phyloP scores from a whole-genome alignment of 23 tunicate genomes.

The Trididemnum miniatum region DNA sequence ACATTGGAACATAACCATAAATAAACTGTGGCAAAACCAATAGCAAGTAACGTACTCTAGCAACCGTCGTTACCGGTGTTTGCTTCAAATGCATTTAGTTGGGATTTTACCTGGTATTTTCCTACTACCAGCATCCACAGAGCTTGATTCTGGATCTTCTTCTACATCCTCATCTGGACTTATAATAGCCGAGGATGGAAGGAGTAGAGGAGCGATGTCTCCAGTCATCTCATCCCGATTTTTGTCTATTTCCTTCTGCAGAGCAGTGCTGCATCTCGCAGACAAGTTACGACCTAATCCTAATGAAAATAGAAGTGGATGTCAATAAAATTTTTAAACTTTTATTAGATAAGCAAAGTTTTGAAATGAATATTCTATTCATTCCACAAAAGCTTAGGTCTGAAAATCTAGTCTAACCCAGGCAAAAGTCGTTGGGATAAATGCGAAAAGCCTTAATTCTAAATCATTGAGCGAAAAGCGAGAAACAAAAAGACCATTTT shows the following conservation, averaged over 20 bases:
- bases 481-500: too few species aligned
- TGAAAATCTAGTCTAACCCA: too few species aligned
- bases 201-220: constrained; percentile 51
- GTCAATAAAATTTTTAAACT: too few species aligned
- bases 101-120: neutral
- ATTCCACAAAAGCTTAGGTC: too few species aligned
- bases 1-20: too few species aligned
- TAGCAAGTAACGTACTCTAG: too few species aligned
- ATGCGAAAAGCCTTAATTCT: too few species aligned
- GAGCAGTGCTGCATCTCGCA: constrained; percentile 69
- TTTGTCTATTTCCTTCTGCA: constrained; percentile 74
- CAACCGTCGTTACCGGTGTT: neutral
- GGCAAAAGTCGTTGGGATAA: too few species aligned
- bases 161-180: neutral
- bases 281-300: constrained; percentile 82
- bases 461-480: neutral
- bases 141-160: neutral
- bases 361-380: too few species aligned
- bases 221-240: constrained; percentile 73
- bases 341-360: too few species aligned
- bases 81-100: too few species aligned
- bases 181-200: constrained; percentile 6
- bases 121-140: neutral
- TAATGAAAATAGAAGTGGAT: neutral
- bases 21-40: too few species aligned